phyloP scores from a whole-genome alignment of 1,140 invertebrate species.

The Pogonomyrmex barbatus region DNA sequence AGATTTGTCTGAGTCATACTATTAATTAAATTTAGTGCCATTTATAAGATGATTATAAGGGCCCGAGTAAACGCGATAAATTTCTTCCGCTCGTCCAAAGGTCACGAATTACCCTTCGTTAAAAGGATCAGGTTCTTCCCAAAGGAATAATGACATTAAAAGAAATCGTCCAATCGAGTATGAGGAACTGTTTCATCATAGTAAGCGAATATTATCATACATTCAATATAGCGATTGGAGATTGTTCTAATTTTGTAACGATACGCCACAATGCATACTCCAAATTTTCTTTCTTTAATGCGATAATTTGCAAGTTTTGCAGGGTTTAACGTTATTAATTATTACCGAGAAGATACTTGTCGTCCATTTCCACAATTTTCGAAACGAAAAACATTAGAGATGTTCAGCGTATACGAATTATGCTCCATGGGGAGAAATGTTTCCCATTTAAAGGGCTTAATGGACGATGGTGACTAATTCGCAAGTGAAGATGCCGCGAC shows the following conservation, averaged over 20 bases:
- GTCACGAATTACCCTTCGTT: conserved; percentile 51
- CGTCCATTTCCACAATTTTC: not conserved
- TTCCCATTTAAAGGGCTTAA: conserved; percentile 60
- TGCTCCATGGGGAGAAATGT: not conserved
- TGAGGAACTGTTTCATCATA: conserved; percentile 11
- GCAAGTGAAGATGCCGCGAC: conserved; percentile 69
- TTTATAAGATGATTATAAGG: conserved; percentile 1
- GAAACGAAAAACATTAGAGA: not conserved
- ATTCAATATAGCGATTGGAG: not conserved
- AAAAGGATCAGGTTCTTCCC: conserved; percentile 30
- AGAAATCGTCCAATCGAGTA: conserved; percentile 8
- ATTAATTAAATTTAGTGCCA: not conserved
- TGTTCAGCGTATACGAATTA: not conserved
- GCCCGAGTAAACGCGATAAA: conserved; percentile 23
- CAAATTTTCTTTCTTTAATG: not conserved
- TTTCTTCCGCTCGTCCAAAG: conserved; percentile 47
- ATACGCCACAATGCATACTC: not conserved
- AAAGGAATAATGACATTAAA: not conserved
- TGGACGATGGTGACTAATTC: conserved; percentile 72
- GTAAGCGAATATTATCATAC: not conserved
- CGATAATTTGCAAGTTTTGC: not conserved
- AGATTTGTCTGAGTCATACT: not conserved
- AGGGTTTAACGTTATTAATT: not conserved
- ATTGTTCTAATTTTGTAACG: not conserved
- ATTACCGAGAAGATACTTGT: not conserved